Evolutionary conservation across 1,140 invertebrate species (phyloP).

Genomic region (Trachymyrmex septentrionalis): DNA sequence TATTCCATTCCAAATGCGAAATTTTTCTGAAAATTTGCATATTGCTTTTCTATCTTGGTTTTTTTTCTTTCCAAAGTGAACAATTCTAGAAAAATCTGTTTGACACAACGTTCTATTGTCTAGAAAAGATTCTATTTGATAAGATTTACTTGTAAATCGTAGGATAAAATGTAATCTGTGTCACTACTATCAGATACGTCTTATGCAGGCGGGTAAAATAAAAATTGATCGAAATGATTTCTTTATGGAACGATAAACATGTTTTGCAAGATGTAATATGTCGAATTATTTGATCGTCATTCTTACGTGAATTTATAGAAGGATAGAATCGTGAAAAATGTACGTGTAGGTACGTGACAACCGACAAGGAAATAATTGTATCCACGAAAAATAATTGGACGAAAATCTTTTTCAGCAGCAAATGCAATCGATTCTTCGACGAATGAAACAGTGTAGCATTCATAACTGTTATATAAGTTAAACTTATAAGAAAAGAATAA

Average conservation of each 20-base stretch:
- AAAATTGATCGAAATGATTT: background rate
- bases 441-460: background rate
- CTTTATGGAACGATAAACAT: background rate
- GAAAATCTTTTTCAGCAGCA: slow-evolving; percentile 17
- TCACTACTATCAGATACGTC: background rate
- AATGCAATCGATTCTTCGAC: slow-evolving; percentile 20
- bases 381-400: slow-evolving; percentile 14
- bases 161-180: background rate
- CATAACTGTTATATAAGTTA: background rate
- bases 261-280: background rate
- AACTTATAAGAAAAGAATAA: background rate
- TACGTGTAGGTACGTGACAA: background rate
- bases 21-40: background rate
- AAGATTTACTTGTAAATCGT: background rate
- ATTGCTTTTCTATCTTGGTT: background rate
- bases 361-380: slow-evolving; percentile 25
- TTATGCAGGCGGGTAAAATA: background rate
- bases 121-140: background rate
- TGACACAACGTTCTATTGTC: background rate
- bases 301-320: slow-evolving; percentile 6
- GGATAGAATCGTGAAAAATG: background rate
- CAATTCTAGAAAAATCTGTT: background rate
- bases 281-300: slow-evolving; percentile 5
- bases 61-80: background rate
- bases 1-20: background rate